Base-by-base conservation (phyloP, 2,797 vertebrate species). In the Alectoris magna region DNA sequence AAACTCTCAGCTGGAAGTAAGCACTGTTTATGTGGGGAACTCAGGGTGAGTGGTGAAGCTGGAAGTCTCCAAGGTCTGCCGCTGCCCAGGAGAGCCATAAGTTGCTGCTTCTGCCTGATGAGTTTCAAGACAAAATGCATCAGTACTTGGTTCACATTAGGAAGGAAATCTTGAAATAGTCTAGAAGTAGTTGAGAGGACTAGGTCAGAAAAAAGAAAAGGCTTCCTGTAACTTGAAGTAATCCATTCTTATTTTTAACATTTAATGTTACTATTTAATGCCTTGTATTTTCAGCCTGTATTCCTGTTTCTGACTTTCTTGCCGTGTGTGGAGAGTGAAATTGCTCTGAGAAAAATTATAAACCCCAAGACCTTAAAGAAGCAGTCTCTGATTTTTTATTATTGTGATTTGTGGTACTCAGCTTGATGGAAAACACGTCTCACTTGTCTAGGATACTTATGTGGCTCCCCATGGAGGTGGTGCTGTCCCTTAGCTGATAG, bases 241-340 rank as follows among this genome's bases (percentile, higher is more conserved):
- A 80, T 56, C 34, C 36, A 8, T 90, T 46, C 90, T 90, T 93
- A 85, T 93, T 93, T 96, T 95, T 94, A 93, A 89, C 86, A 43
- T 71, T 84, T 72, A 64, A 44, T 68, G 17, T 94, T 74, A 93
- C 93, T 93, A 87, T 93, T 96, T 93, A 88, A 91, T 94, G 60
- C 10, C 53, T 80, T 74, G 14, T 79, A 49, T 87, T 84, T 94
- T 93, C 88, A 87, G 66, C 56, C 69, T 84, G 17, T 19, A 6
- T 3, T 87, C 53, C 56, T 71, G 14, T 70, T 83, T 14, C 51
- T 87, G 83, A 59, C 58, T 91, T 76, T 72, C 63, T 79, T 73
- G 78, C 60, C 24, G 48, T 81, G 49, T 18, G 62, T 69, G 46
- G 39, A 82, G 86, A 92, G 68, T 59, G 49, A 44, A 82, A 89